phyloP scores from a whole-genome alignment of 2,797 vertebrate species.

The Epinephelus malabaricus region DNA sequence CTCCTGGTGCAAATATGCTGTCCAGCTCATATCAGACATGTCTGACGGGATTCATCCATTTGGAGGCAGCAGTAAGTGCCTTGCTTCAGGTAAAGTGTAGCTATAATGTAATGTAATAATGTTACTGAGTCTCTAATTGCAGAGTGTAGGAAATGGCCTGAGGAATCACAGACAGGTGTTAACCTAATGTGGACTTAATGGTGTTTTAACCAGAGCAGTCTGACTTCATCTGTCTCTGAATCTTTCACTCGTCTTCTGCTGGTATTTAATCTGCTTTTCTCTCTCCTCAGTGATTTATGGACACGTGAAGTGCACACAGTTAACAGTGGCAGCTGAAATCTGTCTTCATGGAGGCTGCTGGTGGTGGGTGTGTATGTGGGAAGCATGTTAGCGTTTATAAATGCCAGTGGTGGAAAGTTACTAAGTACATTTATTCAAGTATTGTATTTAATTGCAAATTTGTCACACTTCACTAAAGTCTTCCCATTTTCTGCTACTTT shows the following conservation, averaged over 20 bases:
- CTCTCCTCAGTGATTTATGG: conserved; percentile 18
- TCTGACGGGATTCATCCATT: conserved; percentile 1
- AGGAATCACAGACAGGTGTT: conserved; percentile 51
- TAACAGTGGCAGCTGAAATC: not conserved
- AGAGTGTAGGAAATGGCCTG: conserved; percentile 43
- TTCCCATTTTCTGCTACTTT: not conserved
- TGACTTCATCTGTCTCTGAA: conserved; percentile 36
- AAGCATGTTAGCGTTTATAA: not conserved
- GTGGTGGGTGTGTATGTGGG: conserved; percentile 13
- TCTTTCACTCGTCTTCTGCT: conserved; percentile 42
- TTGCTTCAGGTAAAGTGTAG: conserved; percentile 40
- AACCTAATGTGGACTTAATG: conserved; percentile 65
- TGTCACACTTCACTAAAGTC: not conserved
- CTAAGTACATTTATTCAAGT: not conserved
- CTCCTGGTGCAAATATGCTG: too few relatives aligned
- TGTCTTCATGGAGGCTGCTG: not conserved
- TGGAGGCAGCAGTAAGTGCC: conserved; percentile 24
- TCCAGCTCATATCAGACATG: not conserved
- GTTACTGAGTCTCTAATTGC: conserved; percentile 34
- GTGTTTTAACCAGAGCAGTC: conserved; percentile 42
- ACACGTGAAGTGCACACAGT: not conserved
- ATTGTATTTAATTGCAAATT: not conserved
- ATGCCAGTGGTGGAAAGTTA: not conserved
- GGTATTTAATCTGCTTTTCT: conserved; percentile 37
- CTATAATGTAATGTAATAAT: conserved; percentile 30